phyloP scores from a whole-genome alignment of 2,888 invertebrate species.

The Tigriopus californicus region DNA sequence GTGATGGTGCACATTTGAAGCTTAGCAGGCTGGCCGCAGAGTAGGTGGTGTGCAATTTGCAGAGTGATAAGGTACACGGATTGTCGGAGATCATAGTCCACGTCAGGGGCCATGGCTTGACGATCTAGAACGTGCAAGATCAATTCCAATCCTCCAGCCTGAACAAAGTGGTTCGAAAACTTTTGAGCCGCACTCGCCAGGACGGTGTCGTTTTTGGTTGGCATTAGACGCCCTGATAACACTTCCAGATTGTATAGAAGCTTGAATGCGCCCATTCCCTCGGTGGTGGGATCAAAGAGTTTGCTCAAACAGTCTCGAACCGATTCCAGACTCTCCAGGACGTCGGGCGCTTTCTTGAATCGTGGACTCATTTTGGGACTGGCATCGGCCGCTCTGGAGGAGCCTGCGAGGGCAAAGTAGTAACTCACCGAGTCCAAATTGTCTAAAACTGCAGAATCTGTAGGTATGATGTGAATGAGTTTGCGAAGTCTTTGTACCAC shows the following conservation, averaged over 20 bases:
- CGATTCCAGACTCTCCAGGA: neutral
- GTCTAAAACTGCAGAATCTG: constrained; percentile 30
- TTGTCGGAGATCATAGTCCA: constrained; percentile 30
- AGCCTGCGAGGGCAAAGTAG: neutral
- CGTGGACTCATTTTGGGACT: constrained; percentile 14
- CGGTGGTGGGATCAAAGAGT: constrained; percentile 26
- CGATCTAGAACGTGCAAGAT: constrained; percentile 29
- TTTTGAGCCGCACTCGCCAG: too few relatives aligned
- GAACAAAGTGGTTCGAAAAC: neutral
- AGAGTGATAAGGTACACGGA: constrained; percentile 30
- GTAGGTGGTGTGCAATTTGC: constrained; percentile 27
- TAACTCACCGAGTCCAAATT: constrained; percentile 26
- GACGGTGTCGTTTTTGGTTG: constrained; percentile 21
- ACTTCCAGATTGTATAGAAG: constrained; percentile 32
- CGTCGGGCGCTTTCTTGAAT: neutral
- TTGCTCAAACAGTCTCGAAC: constrained; percentile 21
- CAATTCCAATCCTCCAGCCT: constrained; percentile 27
- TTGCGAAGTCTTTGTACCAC: constrained; percentile 28
- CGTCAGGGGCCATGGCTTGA: constrained; percentile 28
- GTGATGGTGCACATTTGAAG: neutral
- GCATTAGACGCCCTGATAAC: constrained; percentile 30
- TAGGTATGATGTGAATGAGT: constrained; percentile 31
- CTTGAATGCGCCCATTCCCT: constrained; percentile 29
- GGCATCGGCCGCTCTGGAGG: neutral
- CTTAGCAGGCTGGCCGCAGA: constrained; percentile 24